A percentile compares a stretch with the other conserved stretches of the same genome.
These are phyloP conservation scores for Hiodon alosoides DNA, from an alignment of 2,113 vertebrate genomes.

Conservation along the genomic window DNA sequence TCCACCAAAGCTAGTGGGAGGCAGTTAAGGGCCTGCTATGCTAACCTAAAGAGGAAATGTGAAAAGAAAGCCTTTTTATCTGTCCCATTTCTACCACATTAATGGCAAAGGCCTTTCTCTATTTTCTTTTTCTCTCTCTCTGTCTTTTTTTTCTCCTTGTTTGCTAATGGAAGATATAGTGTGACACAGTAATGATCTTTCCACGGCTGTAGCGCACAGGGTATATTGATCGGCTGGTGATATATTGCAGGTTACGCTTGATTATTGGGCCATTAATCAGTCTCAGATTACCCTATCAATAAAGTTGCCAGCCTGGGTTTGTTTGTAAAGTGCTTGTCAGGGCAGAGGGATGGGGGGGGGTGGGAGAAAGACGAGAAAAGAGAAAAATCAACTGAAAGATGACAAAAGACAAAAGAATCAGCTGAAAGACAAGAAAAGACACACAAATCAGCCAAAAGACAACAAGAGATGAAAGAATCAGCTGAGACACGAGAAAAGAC, in stretches of 20 bases:
- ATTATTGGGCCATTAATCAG: constrained; percentile 73
- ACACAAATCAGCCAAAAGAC: too few relatives aligned
- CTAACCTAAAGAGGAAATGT: constrained; percentile 3
- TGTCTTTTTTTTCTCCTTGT: constrained; percentile 17
- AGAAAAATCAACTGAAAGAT: background rate
- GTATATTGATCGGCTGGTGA: constrained; percentile 62
- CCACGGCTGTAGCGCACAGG: constrained; percentile 80
- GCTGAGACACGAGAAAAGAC: background rate
- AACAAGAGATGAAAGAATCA: too few relatives aligned
- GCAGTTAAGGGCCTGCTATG: background rate
- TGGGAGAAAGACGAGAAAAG: background rate
- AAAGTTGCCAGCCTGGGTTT: constrained; percentile 65
- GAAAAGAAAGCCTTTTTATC: constrained; percentile 10
- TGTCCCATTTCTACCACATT: constrained; percentile 44
- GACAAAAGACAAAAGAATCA: too few relatives aligned
- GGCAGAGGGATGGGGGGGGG: constrained; percentile 16
- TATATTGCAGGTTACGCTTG: constrained; percentile 67
- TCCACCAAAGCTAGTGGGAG: constrained; percentile 9
- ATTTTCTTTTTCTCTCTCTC: constrained; percentile 23
- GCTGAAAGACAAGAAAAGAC: too few relatives aligned
- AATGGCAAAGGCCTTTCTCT: constrained; percentile 29
- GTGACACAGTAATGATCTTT: constrained; percentile 93
- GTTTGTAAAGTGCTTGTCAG: constrained; percentile 62
- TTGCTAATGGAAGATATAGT: constrained; percentile 85
- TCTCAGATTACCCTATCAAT: constrained; percentile 68